These are phyloP conservation scores for Calycopis cecrops DNA, from an alignment of 1,140 invertebrate genomes.

Conservation along the genomic window DNA sequence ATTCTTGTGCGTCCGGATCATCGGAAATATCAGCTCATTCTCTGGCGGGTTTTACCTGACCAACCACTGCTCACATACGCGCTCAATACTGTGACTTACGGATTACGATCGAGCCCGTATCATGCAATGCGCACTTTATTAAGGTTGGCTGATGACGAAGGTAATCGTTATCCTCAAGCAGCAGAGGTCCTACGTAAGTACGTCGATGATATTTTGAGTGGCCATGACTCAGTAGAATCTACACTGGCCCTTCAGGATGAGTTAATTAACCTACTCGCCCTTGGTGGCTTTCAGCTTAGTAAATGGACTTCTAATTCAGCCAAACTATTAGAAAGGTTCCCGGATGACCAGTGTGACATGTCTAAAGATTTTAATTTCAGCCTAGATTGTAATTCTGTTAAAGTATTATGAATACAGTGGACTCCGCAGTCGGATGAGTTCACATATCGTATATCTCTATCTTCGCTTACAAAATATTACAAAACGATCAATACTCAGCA, in stretches of 20 bases:
- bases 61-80: constrained; percentile 4
- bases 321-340: constrained; percentile 15
- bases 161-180: constrained; percentile 5
- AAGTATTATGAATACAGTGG: too few relatives aligned
- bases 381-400: background rate
- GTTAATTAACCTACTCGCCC: constrained; percentile 2
- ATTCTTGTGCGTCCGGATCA: constrained; percentile 1
- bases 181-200: background rate
- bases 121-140: constrained; percentile 2
- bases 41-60: constrained; percentile 1
- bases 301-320: background rate
- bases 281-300: too few relatives aligned
- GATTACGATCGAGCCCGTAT: constrained; percentile 3
- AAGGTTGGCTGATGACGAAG: background rate
- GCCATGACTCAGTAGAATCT: constrained; percentile 10
- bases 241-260: background rate
- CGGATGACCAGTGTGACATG: constrained; percentile 25
- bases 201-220: background rate
- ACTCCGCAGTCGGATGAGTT: too few relatives aligned
- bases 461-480: too few relatives aligned
- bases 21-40: constrained; percentile 7
- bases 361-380: constrained; percentile 12
- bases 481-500: too few relatives aligned
- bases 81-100: constrained; percentile 8
- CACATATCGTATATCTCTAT: too few relatives aligned